Base-by-base conservation (phyloP, 1,140 invertebrate genomes). In the Drosophila pseudoobscura region DNA sequence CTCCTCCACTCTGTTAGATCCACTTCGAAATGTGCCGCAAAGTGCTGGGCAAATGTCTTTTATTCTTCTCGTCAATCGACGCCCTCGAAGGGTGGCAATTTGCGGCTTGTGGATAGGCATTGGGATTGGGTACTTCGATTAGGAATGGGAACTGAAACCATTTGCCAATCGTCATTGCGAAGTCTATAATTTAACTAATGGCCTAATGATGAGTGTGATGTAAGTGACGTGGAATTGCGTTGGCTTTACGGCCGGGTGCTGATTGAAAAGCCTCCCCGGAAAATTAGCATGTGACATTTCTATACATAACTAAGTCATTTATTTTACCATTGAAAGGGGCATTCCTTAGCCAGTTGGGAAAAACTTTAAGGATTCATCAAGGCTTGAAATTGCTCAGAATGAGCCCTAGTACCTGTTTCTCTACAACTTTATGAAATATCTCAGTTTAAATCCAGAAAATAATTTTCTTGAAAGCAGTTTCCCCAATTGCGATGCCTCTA, bases 111-210 rank as follows among this genome's bases (percentile, higher is more conserved):
- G 24, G 24, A 26, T 52, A n/a, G 35, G 5, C 22, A 35, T 15
- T 17, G 35, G 7, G 29, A 35, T 15, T 43, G 63, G 35, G n/a
- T 49, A 17, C 31, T 20, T 15, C 22, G 43, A n/a, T 4, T 29
- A 45, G 17, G 15, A 64, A 24, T 63, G 57, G 57, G 51, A 31
- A 45, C 61, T 54, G 45, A 46, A 47, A 56, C 63, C 75, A 76
- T 59, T 69, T 59, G 46, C 63, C 54, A 66, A 68, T 72, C 63
- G 63, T 58, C 55, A 51, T 66, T 43, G 35, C 46, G 15, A 59
- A 64, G 75, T 20, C 74, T 88, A 88, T 88, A 87, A 85, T 85
- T 85, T 85, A 64, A 39, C 74, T 82, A 85, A 85, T 85, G 74
- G 78, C 61, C 60, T 50, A 58, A 53, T 61, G 62, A 73, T 69